Conservation (phyloP, 2,113 vertebrate genomes). For the Cebus imitator region DNA sequence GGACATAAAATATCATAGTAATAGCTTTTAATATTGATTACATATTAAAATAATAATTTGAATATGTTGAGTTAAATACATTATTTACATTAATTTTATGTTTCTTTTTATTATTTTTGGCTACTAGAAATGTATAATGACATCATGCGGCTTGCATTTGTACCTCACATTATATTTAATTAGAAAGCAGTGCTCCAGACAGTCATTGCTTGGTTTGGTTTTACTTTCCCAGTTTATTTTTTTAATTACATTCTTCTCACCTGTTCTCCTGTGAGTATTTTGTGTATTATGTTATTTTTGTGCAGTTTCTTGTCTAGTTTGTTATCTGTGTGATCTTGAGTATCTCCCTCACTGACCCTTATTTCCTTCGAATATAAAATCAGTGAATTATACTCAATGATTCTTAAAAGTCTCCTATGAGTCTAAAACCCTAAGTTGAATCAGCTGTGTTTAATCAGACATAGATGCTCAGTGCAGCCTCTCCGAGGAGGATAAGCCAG, state of each 20-base stretch:
- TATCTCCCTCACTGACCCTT: neutral
- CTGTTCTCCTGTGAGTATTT: neutral
- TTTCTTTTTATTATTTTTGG: neutral
- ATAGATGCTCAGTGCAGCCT: neutral
- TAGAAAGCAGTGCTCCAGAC: neutral
- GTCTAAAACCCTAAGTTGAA: neutral
- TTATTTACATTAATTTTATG: slow-evolving; percentile 2
- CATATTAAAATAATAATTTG: slow-evolving; percentile 28
- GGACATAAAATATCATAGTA: neutral
- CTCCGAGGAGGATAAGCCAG: neutral
- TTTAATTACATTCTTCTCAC: neutral
- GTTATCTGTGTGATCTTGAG: neutral
- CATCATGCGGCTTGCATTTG: neutral
- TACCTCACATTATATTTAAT: neutral
- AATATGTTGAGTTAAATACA: neutral
- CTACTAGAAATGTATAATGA: neutral
- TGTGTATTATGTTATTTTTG: neutral
- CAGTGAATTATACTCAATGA: neutral
- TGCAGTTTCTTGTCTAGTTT: neutral
- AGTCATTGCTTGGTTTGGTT: neutral
- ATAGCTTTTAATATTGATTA: neutral
- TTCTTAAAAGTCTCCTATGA: slow-evolving; percentile 17
- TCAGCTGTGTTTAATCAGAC: neutral
- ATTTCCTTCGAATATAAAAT: neutral
- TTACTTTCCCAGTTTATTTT: neutral